Base-by-base conservation (phyloP, 2,113 vertebrate genomes). In the Tyrannus savana region DNA sequence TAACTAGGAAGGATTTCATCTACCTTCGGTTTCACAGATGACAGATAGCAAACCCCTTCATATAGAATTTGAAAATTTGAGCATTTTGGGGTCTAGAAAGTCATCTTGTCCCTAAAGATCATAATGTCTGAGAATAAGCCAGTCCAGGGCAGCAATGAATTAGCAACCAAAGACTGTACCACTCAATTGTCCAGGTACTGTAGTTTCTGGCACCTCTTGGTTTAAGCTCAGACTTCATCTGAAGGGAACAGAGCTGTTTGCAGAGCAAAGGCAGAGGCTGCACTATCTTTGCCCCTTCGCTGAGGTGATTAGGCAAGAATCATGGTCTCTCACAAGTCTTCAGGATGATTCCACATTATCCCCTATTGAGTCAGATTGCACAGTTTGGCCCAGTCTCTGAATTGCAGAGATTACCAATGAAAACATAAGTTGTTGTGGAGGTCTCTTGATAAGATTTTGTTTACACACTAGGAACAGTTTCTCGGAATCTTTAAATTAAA, bases 371-470 rank as follows among this genome's bases (percentile, higher is more conserved):
- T 19, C 3, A 1, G 42, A 83, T 33, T 74, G 56, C 63, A 88
- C 9, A 49, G 59, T 59, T 55, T 94, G 88, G 73, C 41, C 31
- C 56, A 44, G 42, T 81, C 53, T 89, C 83, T 66, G 39, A 93
- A 81, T 5, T 67, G n/a, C 66, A 87, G 72, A 74, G 77, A 87
- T 79, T 87, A 67, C 64, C 56, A 90, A 68, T 24, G 16, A 87
- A 95, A 97, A 75, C 53, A 89, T 3, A 47, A 72, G 8, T 72
- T 90, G 39, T 49, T 62, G n/a, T n/a, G 66, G 47, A 87, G 37
- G 59, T 58, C 35, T 33, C 58, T 56, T 81, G 92, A 92, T 93
- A 94, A 90, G 80, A 52, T 46, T 94, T 91, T 91, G 53, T 96
- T 96, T 92, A 89, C 42, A 64, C 50, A 76, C 47, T 56, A 78